These are phyloP conservation scores for Rhagium mordax DNA, from an alignment of 2,888 invertebrate species.

Conservation along the genomic window DNA sequence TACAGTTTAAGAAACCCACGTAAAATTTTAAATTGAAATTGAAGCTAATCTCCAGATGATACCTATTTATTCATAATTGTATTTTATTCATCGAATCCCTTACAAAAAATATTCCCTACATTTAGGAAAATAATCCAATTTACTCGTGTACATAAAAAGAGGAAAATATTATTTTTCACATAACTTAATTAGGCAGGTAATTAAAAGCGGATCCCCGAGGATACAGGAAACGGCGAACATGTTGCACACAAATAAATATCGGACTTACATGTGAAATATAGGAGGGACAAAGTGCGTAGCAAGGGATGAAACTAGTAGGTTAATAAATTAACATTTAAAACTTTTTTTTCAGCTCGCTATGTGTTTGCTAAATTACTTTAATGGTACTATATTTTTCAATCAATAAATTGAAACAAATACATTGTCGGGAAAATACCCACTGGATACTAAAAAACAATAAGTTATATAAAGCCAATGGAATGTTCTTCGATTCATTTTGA, in stretches of 20 bases:
- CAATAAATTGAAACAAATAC: conserved; percentile 24
- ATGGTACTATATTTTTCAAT: background rate
- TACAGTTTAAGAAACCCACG: too few relatives aligned
- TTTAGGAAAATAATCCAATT: too few relatives aligned
- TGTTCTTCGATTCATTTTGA: conserved; percentile 29
- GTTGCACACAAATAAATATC: conserved; percentile 11
- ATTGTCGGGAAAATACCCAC: background rate
- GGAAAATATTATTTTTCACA: background rate
- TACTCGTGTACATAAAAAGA: too few relatives aligned
- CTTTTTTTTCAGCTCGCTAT: background rate
- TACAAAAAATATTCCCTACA: too few relatives aligned
- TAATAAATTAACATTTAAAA: conserved; percentile 26
- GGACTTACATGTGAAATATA: conserved; percentile 22
- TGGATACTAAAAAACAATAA: conserved; percentile 27
- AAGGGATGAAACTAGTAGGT: background rate
- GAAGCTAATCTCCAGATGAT: too few relatives aligned
- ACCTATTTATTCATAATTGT: too few relatives aligned
- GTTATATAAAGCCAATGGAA: conserved; percentile 38
- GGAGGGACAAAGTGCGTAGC: background rate
- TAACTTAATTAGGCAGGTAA: too few relatives aligned
- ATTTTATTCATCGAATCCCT: too few relatives aligned
- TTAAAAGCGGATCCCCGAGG: background rate
- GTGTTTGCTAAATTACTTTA: background rate
- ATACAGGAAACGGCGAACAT: background rate
- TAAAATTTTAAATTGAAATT: too few relatives aligned